A percentile compares a stretch with the other conserved stretches of the same genome.
These are phyloP conservation scores for Hyphantria cunea DNA, from an alignment of 1,140 invertebrate species.

Conservation along the genomic window DNA sequence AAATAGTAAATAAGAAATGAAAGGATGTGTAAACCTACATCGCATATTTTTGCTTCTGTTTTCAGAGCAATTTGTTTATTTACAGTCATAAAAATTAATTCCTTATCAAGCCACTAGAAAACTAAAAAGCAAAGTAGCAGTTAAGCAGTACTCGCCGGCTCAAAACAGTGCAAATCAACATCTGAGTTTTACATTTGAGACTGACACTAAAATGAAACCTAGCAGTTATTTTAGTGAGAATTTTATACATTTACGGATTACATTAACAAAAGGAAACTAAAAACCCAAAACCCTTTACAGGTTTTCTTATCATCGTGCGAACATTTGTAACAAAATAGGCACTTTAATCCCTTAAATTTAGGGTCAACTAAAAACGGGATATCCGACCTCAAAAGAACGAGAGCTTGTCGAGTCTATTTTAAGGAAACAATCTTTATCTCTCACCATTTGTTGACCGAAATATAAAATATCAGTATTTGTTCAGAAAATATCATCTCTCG, in stretches of 20 bases:
- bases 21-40: no score
- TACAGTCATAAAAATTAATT: not conserved
- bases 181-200: no score
- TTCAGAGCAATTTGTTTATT: no score
- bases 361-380: not conserved
- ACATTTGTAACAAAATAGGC: not conserved
- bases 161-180: not conserved
- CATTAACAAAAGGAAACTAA: no score
- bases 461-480: not conserved
- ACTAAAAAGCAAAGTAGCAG: not conserved
- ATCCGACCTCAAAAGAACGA: not conserved
- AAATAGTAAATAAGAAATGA: no score
- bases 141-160: not conserved
- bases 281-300: not conserved
- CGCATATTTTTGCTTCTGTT: no score
- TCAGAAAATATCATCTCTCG: not conserved
- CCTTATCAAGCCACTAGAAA: not conserved
- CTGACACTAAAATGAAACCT: not conserved
- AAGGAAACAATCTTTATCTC: not conserved
- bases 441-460: no score
- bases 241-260: not conserved
- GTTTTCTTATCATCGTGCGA: not conserved
- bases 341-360: not conserved
- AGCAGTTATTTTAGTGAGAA: not conserved
- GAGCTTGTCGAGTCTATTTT: not conserved